Percentiles rank a stretch among this genome's conserved stretches.
Evolutionary conservation across 2,113 vertebrate species (phyloP).

Genomic region (Colius striatus): DNA sequence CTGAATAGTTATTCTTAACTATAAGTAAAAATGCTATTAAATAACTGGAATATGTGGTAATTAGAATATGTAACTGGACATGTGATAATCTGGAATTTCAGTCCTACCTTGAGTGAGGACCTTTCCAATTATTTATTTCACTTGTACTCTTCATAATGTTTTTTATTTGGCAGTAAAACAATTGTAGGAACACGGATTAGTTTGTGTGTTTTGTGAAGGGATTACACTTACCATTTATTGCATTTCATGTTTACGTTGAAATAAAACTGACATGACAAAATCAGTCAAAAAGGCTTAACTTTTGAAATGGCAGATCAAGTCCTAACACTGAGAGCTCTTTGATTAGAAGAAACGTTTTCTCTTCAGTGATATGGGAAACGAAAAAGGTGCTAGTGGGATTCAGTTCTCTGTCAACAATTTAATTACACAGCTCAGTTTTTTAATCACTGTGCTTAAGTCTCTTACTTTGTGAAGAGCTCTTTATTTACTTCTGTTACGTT

Average conservation of each 20-base stretch:
- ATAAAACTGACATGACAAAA: neutral
- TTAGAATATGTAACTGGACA: neutral
- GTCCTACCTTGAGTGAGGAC: neutral
- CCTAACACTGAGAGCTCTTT: conserved; percentile 3
- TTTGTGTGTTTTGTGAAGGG: neutral
- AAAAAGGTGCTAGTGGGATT: conserved; percentile 12
- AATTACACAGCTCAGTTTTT: neutral
- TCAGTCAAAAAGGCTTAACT: conserved; percentile 8
- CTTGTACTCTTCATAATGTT: neutral
- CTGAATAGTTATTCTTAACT: too few species aligned
- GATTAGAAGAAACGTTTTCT: neutral
- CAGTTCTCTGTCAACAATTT: neutral
- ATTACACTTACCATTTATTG: neutral
- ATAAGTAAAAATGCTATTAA: neutral
- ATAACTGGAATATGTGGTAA: neutral
- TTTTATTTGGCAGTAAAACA: conserved; percentile 1
- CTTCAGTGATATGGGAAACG: conserved; percentile 41
- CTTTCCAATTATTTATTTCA: neutral
- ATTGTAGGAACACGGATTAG: conserved; percentile 1
- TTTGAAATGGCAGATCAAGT: neutral
- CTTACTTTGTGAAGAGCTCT: neutral
- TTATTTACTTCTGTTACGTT: neutral
- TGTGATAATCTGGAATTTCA: neutral
- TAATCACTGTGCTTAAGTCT: neutral
- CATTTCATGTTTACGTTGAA: neutral